Base-by-base conservation (phyloP, 2,888 invertebrate genomes). In the Tuberolachnus salignus region DNA sequence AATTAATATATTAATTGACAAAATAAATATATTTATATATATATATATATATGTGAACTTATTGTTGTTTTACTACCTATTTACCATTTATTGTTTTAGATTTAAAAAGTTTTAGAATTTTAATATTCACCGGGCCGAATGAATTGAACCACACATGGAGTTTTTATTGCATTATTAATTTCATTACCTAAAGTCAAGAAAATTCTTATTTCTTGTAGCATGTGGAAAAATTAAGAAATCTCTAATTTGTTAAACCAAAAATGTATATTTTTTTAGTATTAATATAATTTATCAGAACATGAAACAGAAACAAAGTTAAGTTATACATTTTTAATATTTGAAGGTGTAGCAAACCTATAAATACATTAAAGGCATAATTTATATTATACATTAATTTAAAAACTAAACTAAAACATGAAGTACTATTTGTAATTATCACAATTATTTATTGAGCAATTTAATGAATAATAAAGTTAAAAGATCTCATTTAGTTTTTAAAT, bases 71-170 rank as follows among this genome's bases (percentile, higher is more conserved):
- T n/a, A 51, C 16, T 72, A 34, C 16, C 34, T 6, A 10, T 63
- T 57, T 71, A 23, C 9, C 9, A 57, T 57, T 23, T 23, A 44
- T 73, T 73, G 42, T 73, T 74, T 53, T 74, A 74, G 73, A 74
- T 74, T 64, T n/a, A 74, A 74, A 64, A 42, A 64, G 53, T 74
- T 64, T 74, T 74, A 74, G 26, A 46, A 46, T 59, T 71, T 23
- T 71, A 23, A 46, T 64, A 10, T 74, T 74, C 49, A n/a, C 42
- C 23, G 53, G 53, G 44, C 16, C 9, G 23, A n/a, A 34, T 63
- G 13, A 74, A 42, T 64, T 64, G n/a, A 64, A 64, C 21, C n/a
- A n/a, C 21, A 13, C 21, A 0, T 55, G 42, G 53, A 64, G 63
- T 44, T 73, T 23, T 73, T 61, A 1, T 3, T 63, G 0, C 57